Conservation (phyloP, 2,113 vertebrate genomes). For the Brachionichthys hirsutus region DNA sequence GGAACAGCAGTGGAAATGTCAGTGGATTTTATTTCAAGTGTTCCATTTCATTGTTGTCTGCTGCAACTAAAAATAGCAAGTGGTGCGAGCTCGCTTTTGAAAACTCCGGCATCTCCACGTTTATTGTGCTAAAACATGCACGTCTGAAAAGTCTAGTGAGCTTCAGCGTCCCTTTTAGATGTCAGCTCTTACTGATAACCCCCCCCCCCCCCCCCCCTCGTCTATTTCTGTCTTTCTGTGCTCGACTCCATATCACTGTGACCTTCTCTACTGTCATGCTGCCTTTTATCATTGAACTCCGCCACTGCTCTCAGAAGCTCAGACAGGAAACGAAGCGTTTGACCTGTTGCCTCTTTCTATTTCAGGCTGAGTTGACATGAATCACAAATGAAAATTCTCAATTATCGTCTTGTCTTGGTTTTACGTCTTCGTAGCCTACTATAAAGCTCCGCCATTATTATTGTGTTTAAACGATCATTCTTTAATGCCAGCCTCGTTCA, state of each 20-base stretch:
- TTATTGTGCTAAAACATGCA: background rate
- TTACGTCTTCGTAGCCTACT: too few species aligned
- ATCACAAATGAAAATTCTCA: conserved; percentile 67
- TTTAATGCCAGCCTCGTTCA: conserved; percentile 28
- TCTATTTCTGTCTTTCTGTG: conserved; percentile 46
- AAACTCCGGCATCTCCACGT: conserved; percentile 8
- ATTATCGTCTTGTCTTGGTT: too few species aligned
- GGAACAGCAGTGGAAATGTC: conserved; percentile 4
- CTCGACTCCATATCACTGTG: conserved; percentile 7
- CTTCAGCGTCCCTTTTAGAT: conserved; percentile 5
- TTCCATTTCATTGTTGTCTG: conserved; percentile 2
- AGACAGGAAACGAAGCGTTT: conserved; percentile 57
- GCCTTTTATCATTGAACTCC: conserved; percentile 51
- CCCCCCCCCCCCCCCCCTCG: too few species aligned
- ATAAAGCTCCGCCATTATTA: background rate
- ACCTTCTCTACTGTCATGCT: conserved; percentile 39
- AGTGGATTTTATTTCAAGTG: conserved; percentile 5
- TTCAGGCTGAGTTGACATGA: conserved; percentile 52
- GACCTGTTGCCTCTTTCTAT: conserved; percentile 61
- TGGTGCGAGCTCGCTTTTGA: conserved; percentile 14
- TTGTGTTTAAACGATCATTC: background rate
- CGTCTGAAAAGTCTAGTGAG: conserved; percentile 1
- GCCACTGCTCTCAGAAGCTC: conserved; percentile 50
- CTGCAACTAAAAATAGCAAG: conserved; percentile 27
- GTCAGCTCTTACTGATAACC: conserved; percentile 20